Conservation (phyloP, 2,113 vertebrate species). For the Morone chrysops region DNA sequence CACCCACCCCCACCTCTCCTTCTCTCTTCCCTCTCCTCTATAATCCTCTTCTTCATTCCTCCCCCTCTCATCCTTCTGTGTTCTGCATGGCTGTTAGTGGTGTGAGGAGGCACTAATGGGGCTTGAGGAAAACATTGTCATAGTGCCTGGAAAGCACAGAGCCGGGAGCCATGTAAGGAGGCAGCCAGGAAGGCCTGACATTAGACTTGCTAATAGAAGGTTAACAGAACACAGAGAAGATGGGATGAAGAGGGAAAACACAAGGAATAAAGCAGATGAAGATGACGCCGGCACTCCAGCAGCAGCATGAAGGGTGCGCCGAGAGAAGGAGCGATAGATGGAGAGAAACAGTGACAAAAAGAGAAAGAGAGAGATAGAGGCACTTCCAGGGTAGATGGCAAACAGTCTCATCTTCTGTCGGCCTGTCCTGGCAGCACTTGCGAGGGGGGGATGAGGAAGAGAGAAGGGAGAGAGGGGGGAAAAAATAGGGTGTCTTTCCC, state of each 20-base stretch:
- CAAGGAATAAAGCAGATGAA: constrained; percentile 46
- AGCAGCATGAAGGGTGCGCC: constrained; percentile 14
- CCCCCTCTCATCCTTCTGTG: constrained; percentile 51
- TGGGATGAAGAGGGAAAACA: constrained; percentile 45
- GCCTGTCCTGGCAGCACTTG: constrained; percentile 41
- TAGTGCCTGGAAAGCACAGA: constrained; percentile 72
- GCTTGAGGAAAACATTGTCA: constrained; percentile 77
- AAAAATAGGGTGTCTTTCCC: constrained; percentile 28
- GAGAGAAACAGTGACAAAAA: constrained; percentile 8
- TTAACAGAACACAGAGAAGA: constrained; percentile 65
- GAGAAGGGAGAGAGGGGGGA: not conserved
- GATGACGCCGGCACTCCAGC: constrained; percentile 15
- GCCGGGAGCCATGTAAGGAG: constrained; percentile 56
- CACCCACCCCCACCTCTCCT: not conserved
- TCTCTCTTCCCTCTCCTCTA: constrained; percentile 8
- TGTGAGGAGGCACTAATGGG: constrained; percentile 70
- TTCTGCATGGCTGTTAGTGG: constrained; percentile 73
- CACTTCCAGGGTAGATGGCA: constrained; percentile 34
- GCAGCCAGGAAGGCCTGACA: constrained; percentile 59
- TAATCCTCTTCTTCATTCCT: constrained; percentile 63
- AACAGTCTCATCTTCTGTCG: constrained; percentile 42
- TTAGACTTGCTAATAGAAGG: constrained; percentile 75
- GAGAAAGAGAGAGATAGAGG: constrained; percentile 17
- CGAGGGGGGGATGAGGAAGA: not conserved
- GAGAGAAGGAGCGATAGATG: constrained; percentile 3